Percentiles rank a stretch among this genome's conserved stretches.
Evolutionary conservation across 53 echinoderm and acorn worm species (phyloP).

Genomic region (Hippasteria phrygiana): DNA sequence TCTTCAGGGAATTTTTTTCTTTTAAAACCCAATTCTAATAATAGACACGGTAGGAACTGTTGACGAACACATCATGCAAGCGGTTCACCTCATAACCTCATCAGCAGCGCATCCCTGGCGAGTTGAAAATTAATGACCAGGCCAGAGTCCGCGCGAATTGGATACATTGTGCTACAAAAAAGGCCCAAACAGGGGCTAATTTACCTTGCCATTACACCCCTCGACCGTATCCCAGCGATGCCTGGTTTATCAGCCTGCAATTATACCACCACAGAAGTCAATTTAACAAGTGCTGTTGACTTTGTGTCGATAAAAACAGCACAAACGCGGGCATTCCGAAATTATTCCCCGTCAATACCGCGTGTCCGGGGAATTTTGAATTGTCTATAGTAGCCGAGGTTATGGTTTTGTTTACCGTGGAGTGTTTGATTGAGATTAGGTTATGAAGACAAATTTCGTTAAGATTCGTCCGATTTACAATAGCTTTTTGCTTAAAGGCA

Average conservation of each 20-base stretch:
- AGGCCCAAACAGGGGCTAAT: neutral
- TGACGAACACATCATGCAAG: neutral
- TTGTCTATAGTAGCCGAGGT: slow-evolving; percentile 29
- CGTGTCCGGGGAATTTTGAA: slow-evolving; percentile 33
- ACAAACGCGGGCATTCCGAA: slow-evolving; percentile 25
- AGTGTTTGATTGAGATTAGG: slow-evolving; percentile 31
- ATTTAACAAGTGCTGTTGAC: slow-evolving; percentile 53
- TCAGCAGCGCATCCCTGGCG: neutral
- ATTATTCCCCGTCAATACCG: slow-evolving; percentile 17
- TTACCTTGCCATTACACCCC: slow-evolving; percentile 19
- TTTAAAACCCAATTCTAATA: too few species aligned
- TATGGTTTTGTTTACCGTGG: neutral
- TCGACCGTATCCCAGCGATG: slow-evolving; percentile 15
- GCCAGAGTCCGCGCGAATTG: slow-evolving; percentile 8
- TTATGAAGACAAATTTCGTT: slow-evolving; percentile 17
- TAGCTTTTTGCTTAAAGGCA: neutral
- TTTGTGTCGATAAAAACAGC: slow-evolving; percentile 18
- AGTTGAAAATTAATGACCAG: neutral
- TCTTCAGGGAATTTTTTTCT: too few species aligned
- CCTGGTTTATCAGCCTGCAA: slow-evolving; percentile 27
- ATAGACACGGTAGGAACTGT: neutral
- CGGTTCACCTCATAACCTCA: neutral
- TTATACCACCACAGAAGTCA: slow-evolving; percentile 54
- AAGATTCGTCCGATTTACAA: slow-evolving; percentile 1
- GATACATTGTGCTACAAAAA: slow-evolving; percentile 33